Evolutionary conservation across 2,888 invertebrate species (phyloP).

Genomic region (Panzeria rudis): DNA sequence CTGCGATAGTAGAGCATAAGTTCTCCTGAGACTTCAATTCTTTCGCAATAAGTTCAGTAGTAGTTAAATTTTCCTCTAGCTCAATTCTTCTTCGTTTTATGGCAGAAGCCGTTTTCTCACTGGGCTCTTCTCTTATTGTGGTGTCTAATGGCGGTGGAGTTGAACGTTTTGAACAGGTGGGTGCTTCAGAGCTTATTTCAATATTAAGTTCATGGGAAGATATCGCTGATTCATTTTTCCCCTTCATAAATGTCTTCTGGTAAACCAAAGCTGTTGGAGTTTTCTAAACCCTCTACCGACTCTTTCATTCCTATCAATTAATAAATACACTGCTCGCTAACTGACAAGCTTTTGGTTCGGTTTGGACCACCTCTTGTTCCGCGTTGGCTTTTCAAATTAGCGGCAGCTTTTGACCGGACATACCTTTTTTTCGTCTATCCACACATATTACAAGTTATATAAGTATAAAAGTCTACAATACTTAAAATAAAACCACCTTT

Average conservation of each 20-base stretch:
- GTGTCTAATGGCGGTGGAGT: background rate
- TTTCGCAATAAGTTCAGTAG: slow-evolving; percentile 22
- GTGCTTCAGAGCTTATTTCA: slow-evolving; percentile 10
- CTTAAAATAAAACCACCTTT: no score
- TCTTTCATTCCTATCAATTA: slow-evolving; percentile 9
- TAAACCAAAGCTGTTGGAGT: slow-evolving; percentile 5
- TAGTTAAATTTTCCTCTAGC: no score
- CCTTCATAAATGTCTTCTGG: background rate
- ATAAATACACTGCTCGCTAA: slow-evolving; percentile 2
- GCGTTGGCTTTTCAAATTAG: slow-evolving; percentile 2
- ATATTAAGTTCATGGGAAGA: background rate
- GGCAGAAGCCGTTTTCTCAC: background rate
- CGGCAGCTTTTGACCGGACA: background rate
- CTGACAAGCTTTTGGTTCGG: slow-evolving; percentile 5
- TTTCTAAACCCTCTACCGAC: slow-evolving; percentile 13
- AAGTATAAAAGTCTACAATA: no score
- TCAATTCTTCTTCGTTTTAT: slow-evolving; percentile 14
- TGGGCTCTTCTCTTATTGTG: no score
- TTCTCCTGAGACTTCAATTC: slow-evolving; percentile 7
- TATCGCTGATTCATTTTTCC: background rate
- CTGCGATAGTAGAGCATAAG: no score
- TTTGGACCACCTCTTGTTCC: slow-evolving; percentile 16
- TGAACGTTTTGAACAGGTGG: background rate
- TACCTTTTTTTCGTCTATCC: slow-evolving; percentile 5
- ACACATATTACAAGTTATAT: no score